Evolutionary conservation across 2,113 vertebrate genomes (phyloP).

Genomic region (Meles meles): DNA sequence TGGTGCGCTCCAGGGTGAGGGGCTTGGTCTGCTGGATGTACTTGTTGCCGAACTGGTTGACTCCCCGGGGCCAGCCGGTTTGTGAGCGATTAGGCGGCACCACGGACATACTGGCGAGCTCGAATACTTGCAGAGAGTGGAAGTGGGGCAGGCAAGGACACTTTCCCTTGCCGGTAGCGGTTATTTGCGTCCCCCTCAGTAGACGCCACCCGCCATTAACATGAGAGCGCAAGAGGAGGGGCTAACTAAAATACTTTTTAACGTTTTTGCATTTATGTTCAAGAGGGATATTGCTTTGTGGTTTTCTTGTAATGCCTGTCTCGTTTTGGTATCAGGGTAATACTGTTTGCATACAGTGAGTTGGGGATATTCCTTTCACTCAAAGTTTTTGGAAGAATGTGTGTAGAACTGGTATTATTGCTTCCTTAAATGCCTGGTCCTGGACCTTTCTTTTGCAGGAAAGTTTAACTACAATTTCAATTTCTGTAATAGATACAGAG

Average conservation of each 20-base stretch:
- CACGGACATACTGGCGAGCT: slow-evolving; percentile 88
- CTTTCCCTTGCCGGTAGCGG: slow-evolving; percentile 39
- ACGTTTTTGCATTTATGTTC: background rate
- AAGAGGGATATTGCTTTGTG: background rate
- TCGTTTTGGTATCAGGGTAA: background rate
- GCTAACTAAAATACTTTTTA: background rate
- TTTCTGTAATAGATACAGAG: background rate
- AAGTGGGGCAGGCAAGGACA: background rate
- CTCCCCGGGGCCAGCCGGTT: slow-evolving; percentile 96
- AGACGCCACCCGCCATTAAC: slow-evolving; percentile 72
- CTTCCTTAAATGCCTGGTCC: background rate
- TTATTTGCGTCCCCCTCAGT: slow-evolving; percentile 7
- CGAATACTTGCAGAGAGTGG: background rate
- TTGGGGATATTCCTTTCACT: background rate
- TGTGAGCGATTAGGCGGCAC: slow-evolving; percentile 94
- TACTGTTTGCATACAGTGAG: background rate
- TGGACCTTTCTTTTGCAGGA: background rate
- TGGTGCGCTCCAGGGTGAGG: slow-evolving; percentile 96
- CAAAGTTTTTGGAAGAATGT: background rate
- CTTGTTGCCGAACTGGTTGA: slow-evolving; percentile 96
- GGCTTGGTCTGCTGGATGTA: slow-evolving; percentile 95
- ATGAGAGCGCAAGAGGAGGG: background rate
- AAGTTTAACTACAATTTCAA: background rate
- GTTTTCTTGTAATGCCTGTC: background rate
- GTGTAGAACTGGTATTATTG: background rate